Base-by-base conservation (phyloP, 2,888 invertebrate species). In the Drosophila birchii region DNA sequence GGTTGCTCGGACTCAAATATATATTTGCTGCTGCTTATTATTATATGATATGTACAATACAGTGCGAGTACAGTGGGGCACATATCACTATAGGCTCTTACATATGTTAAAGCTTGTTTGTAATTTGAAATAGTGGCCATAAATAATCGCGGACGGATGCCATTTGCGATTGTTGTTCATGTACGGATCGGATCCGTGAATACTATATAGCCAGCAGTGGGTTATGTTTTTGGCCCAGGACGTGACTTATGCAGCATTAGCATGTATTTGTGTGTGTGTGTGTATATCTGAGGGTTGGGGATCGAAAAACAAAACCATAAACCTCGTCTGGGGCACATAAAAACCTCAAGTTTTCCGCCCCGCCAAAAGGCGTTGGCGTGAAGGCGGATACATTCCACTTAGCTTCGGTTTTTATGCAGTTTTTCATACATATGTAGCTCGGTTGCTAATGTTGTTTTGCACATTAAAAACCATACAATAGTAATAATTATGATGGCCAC, bases 261-360 rank as follows among this genome's bases (percentile, higher is more conserved):
- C n/a, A 39, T 51, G 44, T 47, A 43, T 67, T 67, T 23, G 18
- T 60, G 29, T 29, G 14, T 34, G 8, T 20, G 5, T 14, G 32
- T 49, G 29, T 29, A 5, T 29, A 5, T 29, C 5, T n/a, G 18
- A 18, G 49, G 32, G 43, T 39, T 47, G 53, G 64, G 44, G 72
- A 70, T 45, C 64, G 51, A 75, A 80, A 75, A 84, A 83, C 80
- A 85, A 85, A 74, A 67, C 84, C 68, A 86, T 84, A 86, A 86
- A 88, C 85, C 80, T 86, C 84, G 85, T 86, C 85, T 86, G 88
- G 86, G 80, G 79, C 87, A 77, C 61, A 82, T 74, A 68, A 75
- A 75, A 70, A 69, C 58, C 51, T 51, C 57, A 79, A 57, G 69
- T 71, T 61, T 61, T 62, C 41, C 44, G 47, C 26, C n/a, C 39